Conservation (phyloP, 2,888 invertebrate genomes). For the Drosophila mettleri region DNA sequence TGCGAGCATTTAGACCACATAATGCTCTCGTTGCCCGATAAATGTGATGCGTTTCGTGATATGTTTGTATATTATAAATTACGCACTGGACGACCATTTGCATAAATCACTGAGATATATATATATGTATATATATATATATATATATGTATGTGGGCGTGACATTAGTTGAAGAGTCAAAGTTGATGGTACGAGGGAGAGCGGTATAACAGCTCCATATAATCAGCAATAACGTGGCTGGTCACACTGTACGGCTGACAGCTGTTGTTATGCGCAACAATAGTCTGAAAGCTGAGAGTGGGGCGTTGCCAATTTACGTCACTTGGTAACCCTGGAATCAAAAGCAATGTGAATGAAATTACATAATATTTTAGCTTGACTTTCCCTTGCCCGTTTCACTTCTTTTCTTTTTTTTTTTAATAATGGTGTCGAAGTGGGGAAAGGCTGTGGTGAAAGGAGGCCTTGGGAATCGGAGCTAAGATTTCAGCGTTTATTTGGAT, state of each 20-base stretch:
- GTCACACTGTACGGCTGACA: slow-evolving; percentile 31
- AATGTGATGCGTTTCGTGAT: slow-evolving; percentile 27
- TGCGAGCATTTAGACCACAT: slow-evolving; percentile 13
- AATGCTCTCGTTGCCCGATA: slow-evolving; percentile 17
- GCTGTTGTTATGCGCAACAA: slow-evolving; percentile 11
- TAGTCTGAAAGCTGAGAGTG: not conserved
- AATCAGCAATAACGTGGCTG: slow-evolving; percentile 4
- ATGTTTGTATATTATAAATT: slow-evolving; percentile 34
- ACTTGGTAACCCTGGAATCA: slow-evolving; percentile 51
- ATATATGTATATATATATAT: slow-evolving; percentile 18
- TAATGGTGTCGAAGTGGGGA: slow-evolving; percentile 43
- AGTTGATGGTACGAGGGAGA: not conserved
- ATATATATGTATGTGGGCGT: slow-evolving; percentile 13
- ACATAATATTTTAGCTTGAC: slow-evolving; percentile 52
- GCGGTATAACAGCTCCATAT: slow-evolving; percentile 3
- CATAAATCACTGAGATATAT: slow-evolving; percentile 45
- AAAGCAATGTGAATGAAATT: slow-evolving; percentile 68
- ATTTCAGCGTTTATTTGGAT: slow-evolving; percentile 78
- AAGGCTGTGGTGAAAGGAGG: not conserved
- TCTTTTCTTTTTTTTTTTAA: slow-evolving; percentile 66
- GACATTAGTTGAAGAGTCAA: slow-evolving; percentile 18
- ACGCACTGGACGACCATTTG: slow-evolving; percentile 43
- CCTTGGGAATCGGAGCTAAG: slow-evolving; percentile 47
- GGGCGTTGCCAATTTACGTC: slow-evolving; percentile 25
- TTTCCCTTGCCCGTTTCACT: slow-evolving; percentile 16